Conservation (phyloP, 2,888 invertebrate genomes). For the Cenopis cana region DNA sequence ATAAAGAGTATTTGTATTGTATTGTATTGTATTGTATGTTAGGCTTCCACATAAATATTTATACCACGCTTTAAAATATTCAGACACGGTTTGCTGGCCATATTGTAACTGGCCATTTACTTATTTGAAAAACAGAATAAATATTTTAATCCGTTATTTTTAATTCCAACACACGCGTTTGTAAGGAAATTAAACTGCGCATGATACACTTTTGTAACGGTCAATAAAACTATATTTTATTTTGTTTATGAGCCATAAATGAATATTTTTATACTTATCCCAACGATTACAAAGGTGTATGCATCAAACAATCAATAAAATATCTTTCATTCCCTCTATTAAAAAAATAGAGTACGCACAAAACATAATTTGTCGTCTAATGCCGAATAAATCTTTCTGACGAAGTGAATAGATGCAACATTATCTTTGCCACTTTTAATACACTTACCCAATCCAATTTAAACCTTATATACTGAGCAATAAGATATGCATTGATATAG, state of each 20-base stretch:
- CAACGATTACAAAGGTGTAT: slow-evolving; percentile 50
- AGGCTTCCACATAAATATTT: no score
- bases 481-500: slow-evolving; percentile 5
- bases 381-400: slow-evolving; percentile 67
- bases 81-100: not conserved
- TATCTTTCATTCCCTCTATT: slow-evolving; percentile 51
- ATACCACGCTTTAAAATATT: no score
- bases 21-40: no score
- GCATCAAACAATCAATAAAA: slow-evolving; percentile 54
- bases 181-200: slow-evolving; percentile 1
- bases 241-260: slow-evolving; percentile 37
- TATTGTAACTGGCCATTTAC: not conserved
- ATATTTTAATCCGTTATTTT: no score
- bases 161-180: not conserved
- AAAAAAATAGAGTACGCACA: slow-evolving; percentile 51
- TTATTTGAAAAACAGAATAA: no score
- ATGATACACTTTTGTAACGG: slow-evolving; percentile 21
- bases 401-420: slow-evolving; percentile 50
- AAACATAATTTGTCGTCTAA: slow-evolving; percentile 66
- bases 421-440: not conserved
- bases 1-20: no score
- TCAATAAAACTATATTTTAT: slow-evolving; percentile 30
- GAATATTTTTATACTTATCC: slow-evolving; percentile 41
- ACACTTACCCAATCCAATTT: not conserved
- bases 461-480: not conserved